Conservation (phyloP, 92 coral and sea anemone species). For the Epizoanthus stellaris region DNA sequence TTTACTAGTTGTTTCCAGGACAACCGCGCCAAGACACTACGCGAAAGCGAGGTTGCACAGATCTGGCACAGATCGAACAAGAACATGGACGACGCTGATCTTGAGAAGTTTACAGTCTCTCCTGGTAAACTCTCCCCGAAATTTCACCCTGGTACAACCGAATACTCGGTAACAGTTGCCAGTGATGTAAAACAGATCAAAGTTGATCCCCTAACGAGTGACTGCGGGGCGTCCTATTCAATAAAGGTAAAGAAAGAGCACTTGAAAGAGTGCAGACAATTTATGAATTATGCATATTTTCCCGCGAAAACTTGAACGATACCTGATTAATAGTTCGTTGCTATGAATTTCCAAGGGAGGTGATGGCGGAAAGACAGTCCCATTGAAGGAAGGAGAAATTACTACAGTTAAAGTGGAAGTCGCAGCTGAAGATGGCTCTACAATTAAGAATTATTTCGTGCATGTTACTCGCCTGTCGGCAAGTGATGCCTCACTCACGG, state of each 20-base stretch:
- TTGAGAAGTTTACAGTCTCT: constrained; percentile 82
- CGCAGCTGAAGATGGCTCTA: constrained; percentile 93
- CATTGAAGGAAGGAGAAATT: constrained; percentile 81
- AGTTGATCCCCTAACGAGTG: constrained; percentile 94
- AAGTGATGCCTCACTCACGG: constrained; percentile 86
- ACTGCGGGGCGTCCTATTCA: constrained; percentile 91
- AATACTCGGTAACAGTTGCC: constrained; percentile 85
- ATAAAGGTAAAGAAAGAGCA: constrained; percentile 71
- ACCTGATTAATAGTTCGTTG: neutral
- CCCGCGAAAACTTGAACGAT: constrained; percentile 1
- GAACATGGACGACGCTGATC: constrained; percentile 95
- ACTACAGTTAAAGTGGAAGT: constrained; percentile 90
- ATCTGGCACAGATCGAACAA: neutral
- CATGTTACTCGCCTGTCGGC: constrained; percentile 86
- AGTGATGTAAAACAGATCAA: constrained; percentile 90
- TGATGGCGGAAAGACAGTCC: constrained; percentile 84
- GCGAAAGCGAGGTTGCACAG: constrained; percentile 8
- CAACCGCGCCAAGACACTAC: constrained; percentile 35
- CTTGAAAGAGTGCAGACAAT: neutral
- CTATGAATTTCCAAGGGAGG: constrained; percentile 65
- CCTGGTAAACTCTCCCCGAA: constrained; percentile 92
- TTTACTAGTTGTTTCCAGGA: constrained; percentile 31
- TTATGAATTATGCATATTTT: neutral
- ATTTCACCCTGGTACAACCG: constrained; percentile 85
- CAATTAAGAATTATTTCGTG: constrained; percentile 86